phyloP scores from a whole-genome alignment of 1,140 invertebrate genomes.

The Sesamia nonagrioides region DNA sequence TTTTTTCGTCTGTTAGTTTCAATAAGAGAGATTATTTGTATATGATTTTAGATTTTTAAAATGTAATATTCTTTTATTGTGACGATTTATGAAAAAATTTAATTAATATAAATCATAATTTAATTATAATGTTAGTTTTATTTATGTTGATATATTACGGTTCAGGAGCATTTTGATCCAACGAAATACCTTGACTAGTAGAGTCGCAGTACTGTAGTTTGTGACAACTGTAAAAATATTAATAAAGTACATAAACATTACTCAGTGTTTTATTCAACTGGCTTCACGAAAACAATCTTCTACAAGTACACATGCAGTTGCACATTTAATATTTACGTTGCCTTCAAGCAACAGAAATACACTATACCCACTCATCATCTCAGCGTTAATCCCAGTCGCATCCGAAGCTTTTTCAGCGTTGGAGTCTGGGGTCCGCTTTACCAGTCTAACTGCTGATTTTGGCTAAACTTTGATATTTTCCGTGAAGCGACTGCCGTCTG shows the following conservation, averaged over 20 bases:
- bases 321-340: no score
- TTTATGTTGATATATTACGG: conserved; percentile 73
- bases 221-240: conserved; percentile 79
- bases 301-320: not conserved
- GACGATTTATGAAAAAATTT: conserved; percentile 75
- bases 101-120: conserved; percentile 73
- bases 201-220: conserved; percentile 85
- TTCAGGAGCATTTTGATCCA: conserved; percentile 82
- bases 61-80: conserved; percentile 76
- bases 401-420: no score
- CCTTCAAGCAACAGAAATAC: no score
- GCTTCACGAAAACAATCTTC: not conserved
- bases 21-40: conserved; percentile 84
- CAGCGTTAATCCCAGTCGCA: no score
- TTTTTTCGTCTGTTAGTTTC: conserved; percentile 76
- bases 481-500: no score
- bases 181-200: conserved; percentile 77
- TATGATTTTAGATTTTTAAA: conserved; percentile 84
- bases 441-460: no score
- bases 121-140: conserved; percentile 76
- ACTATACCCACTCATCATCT: no score
- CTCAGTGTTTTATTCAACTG: conserved; percentile 37
- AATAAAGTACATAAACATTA: conserved; percentile 80
- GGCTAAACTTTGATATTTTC: no score
- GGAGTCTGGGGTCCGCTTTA: no score